Evolutionary conservation across 1,140 invertebrate species (phyloP), one percentile per base, ranked within the genome.

Genomic region (Oedothorax gibbosus): DNA sequence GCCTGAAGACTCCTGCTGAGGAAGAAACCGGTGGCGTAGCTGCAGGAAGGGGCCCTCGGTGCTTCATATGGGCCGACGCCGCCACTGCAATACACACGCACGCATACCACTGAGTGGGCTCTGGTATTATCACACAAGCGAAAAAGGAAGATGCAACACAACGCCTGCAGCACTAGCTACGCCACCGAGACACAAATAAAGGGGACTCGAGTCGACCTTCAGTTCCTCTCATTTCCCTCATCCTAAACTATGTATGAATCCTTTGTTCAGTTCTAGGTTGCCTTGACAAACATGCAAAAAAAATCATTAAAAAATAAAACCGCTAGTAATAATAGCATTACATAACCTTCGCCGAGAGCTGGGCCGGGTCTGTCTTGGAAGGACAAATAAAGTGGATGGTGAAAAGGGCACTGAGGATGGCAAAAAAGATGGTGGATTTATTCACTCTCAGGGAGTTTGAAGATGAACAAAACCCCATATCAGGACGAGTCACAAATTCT

Each of bases 221-320:
- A 84, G 81, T 84, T 84, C 81, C 81, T 84, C 73, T 60, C 14
- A 50, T 66, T 53, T 53, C 18, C 71, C 81, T 72, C 81, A 75
- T 75, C 81, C 81, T 84, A 66, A 56, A 76, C 57, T 73, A 71
- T 18, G 35, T 35, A 35, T 35, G 35, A 35, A 49, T 57, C 81
- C 71, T 64, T 66, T 73, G 71, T 84, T 84, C 72, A 68, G 81
- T 84, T 84, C 81, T 72, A 84, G 81, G 81, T 84, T 84, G 81
- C 81, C 81, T 84, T 84, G 60, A 76, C 71, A 71, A 73, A 77
- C 35, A 35, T 35, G 21, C 54, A 18, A 53, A 71, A 53, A 14
- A 60, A 14, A 60, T 60, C 57, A 60, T 6, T 69, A 57, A 75
- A 75, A 51, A 76, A 50, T 57, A 49, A 76, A 77, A 77, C 50